Percentiles rank a stretch among this genome's conserved stretches.
Evolutionary conservation across 1,140 invertebrate species (phyloP).

Genomic region (Trissolcus basalis): DNA sequence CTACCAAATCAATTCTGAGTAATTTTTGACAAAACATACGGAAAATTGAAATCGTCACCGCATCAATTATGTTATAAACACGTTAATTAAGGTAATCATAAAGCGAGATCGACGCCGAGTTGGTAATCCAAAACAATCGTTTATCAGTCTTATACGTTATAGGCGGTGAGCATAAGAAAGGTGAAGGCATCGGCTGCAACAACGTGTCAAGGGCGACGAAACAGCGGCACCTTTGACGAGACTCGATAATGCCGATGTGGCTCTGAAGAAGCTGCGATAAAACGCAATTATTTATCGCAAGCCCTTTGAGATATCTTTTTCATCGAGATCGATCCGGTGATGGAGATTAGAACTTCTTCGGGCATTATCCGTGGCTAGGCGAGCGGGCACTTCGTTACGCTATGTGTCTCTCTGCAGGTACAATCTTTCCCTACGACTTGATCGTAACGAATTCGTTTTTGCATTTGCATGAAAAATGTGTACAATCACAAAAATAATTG

Average conservation of each 20-base stretch:
- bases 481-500: slow-evolving; percentile 28
- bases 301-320: slow-evolving; percentile 58
- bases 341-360: slow-evolving; percentile 61
- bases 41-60: no score
- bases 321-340: slow-evolving; percentile 63
- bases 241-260: slow-evolving; percentile 47
- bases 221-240: slow-evolving; percentile 66
- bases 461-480: slow-evolving; percentile 31
- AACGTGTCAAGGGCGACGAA: slow-evolving; percentile 54
- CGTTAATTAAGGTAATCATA: slow-evolving; percentile 40
- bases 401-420: slow-evolving; percentile 24
- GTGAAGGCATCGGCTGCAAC: slow-evolving; percentile 35
- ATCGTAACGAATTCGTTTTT: slow-evolving; percentile 21
- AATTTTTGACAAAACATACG: no score
- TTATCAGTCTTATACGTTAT: slow-evolving; percentile 8
- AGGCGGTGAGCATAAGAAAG: slow-evolving; percentile 18
- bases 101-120: slow-evolving; percentile 4
- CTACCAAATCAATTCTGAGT: no score
- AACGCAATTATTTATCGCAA: slow-evolving; percentile 70
- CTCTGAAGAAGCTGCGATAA: slow-evolving; percentile 68
- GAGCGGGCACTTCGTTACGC: slow-evolving; percentile 51
- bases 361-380: slow-evolving; percentile 40
- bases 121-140: slow-evolving; percentile 36
- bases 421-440: slow-evolving; percentile 21
- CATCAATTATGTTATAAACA: neutral